Evolutionary conservation across 2,888 invertebrate genomes (phyloP), one percentile per base, ranked within the genome.

Genomic region (Volucella zonaria): DNA sequence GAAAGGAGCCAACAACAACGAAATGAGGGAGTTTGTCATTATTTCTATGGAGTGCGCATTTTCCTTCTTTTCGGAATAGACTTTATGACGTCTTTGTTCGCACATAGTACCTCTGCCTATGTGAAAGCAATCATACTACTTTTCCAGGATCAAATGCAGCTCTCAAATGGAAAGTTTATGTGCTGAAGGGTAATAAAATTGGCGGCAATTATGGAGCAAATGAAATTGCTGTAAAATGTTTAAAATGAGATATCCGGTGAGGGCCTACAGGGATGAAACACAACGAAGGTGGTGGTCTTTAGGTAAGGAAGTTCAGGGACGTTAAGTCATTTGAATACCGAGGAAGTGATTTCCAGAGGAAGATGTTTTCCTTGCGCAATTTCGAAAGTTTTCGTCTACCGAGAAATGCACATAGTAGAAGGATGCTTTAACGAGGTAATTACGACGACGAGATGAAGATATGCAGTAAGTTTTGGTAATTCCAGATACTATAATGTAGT

Each of bases 191-290:
- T 62, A 54, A 68, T 77, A 77, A 77, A 77, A 68, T 68, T 77
- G 68, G 0, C 45, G 42, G 56, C 77, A 77, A 77, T 77, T 77
- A 70, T 56, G 77, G 14, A 77, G 47, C 77, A 77, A 68, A 61
- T 77, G 77, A 77, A 62, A 70, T 49, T 62, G 77, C 62, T 62
- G 68, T 77, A 62, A 77, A 77, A 77, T 77, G 68, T 23, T 70
- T 70, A 54, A 70, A 77, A 77, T 61, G 18, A 54, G 43, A 67
- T 67, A 54, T 54, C 67, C 43, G 47, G 38, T 40, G 23, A 14
- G 14, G 40, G 51, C 49, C 40, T 31, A 14, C 6, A 12, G 38
- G 45, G 1, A 31, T 9, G 10, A 15, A 14, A 15, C 11, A 38
- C 3, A 40, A 38, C 40, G n/a, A 64, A 14, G 49, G 45, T 47